phyloP scores from a whole-genome alignment of 1,140 invertebrate species.

The Aleiodes sp. region DNA sequence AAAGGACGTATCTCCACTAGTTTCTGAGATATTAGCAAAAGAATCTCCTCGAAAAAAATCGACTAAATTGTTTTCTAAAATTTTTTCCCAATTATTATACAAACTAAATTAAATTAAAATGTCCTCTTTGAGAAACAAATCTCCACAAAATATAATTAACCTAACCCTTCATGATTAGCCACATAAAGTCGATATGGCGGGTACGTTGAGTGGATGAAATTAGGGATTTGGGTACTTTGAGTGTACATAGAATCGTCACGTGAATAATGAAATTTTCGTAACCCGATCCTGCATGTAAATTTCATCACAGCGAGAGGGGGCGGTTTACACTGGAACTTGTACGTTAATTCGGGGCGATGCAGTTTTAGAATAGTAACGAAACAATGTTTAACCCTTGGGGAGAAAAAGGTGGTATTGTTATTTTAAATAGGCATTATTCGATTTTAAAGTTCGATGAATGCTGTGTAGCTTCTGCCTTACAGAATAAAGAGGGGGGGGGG shows the following conservation, averaged over 20 bases:
- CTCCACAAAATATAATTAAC: slow-evolving; percentile 33
- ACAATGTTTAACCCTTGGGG: slow-evolving; percentile 65
- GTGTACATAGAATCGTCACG: slow-evolving; percentile 47
- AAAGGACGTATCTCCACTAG: too few relatives aligned
- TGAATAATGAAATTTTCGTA: slow-evolving; percentile 64
- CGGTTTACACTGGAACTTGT: slow-evolving; percentile 46
- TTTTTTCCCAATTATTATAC: slow-evolving; percentile 40
- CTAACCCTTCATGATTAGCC: slow-evolving; percentile 20
- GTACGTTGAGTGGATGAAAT: slow-evolving; percentile 21
- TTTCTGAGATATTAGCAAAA: too few relatives aligned
- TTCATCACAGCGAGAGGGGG: background rate
- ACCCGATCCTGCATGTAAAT: slow-evolving; percentile 63
- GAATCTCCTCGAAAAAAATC: too few relatives aligned
- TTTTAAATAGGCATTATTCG: slow-evolving; percentile 67
- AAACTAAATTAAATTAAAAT: background rate
- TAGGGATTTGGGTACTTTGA: slow-evolving; percentile 34
- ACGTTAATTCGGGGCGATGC: background rate
- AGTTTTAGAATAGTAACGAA: slow-evolving; percentile 45
- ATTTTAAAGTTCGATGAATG: slow-evolving; percentile 68
- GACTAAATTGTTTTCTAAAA: too few relatives aligned
- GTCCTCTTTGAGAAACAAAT: slow-evolving; percentile 5
- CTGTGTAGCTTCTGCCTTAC: background rate
- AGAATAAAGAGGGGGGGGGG: background rate
- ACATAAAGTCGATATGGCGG: slow-evolving; percentile 18
- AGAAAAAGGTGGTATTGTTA: slow-evolving; percentile 63